Evolutionary conservation across 2,888 invertebrate genomes (phyloP).

Genomic region (Chrysodeixis includens): DNA sequence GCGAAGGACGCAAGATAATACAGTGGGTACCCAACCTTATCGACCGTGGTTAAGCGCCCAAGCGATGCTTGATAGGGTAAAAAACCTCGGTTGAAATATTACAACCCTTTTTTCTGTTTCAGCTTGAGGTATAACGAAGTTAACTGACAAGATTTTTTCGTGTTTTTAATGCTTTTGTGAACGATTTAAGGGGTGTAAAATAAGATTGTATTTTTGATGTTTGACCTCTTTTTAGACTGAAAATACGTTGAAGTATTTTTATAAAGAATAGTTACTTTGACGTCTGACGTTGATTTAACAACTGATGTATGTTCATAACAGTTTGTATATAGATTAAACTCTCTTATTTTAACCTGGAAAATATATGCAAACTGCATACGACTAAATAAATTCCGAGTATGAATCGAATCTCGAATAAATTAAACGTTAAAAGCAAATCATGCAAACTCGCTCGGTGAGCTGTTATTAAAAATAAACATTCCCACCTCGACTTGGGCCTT

Average conservation of each 20-base stretch:
- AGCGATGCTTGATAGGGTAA: constrained; percentile 64
- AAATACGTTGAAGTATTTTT: neutral
- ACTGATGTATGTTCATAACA: too few species aligned
- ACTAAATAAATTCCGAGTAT: neutral
- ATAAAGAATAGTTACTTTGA: neutral
- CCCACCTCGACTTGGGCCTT: neutral
- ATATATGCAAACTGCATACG: neutral
- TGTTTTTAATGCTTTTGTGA: constrained; percentile 39
- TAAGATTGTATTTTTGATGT: constrained; percentile 12
- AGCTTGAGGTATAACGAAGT: constrained; percentile 43
- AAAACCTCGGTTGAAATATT: constrained; percentile 59
- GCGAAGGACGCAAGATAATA: constrained; percentile 69
- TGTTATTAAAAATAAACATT: constrained; percentile 6
- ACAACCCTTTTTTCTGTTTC: constrained; percentile 55
- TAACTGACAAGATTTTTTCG: constrained; percentile 50
- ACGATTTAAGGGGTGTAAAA: constrained; percentile 28
- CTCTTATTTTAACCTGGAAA: neutral
- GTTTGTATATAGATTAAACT: neutral
- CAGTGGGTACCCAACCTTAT: constrained; percentile 60
- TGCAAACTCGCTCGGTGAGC: neutral
- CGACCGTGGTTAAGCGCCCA: constrained; percentile 59
- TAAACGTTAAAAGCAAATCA: neutral
- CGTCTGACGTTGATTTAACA: too few species aligned
- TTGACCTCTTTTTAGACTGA: neutral
- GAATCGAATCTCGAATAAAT: neutral